Percentiles rank a stretch among this genome's conserved stretches.
Conservation (phyloP, 2,888 invertebrate genomes). For the Macrophya annulata region DNA sequence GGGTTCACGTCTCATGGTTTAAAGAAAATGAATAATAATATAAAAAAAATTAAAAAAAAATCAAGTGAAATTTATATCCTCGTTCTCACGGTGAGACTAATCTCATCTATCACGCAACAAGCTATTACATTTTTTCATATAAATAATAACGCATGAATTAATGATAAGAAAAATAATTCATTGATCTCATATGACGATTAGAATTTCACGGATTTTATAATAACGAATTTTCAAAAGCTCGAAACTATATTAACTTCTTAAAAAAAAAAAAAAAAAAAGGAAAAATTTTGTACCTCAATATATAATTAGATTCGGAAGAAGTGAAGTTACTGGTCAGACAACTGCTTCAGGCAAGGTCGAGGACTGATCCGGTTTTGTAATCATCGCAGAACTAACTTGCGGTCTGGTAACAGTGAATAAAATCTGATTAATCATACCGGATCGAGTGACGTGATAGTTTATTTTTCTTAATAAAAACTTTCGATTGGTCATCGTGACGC, state of each 20-base stretch:
- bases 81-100: constrained; percentile 48
- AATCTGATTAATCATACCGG: constrained; percentile 21
- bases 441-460: background rate
- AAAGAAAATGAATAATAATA: background rate
- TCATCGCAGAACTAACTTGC: background rate
- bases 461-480: background rate
- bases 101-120: constrained; percentile 28
- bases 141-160: background rate
- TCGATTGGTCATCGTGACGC: constrained; percentile 52
- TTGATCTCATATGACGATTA: background rate
- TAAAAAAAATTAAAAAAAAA: background rate
- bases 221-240: background rate
- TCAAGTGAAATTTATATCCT: constrained; percentile 19
- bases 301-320: constrained; percentile 42
- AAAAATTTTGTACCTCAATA: background rate
- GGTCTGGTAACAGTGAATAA: background rate
- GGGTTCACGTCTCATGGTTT: constrained; percentile 6
- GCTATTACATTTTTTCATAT: background rate
- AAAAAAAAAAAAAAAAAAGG: background rate
- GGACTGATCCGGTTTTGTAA: constrained; percentile 33
- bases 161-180: background rate
- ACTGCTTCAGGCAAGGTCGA: constrained; percentile 50
- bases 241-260: background rate
- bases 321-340: constrained; percentile 61
- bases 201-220: background rate